Evolutionary conservation across 92 coral and sea anemone genomes (phyloP).

Genomic region (Paragorgia papillata): DNA sequence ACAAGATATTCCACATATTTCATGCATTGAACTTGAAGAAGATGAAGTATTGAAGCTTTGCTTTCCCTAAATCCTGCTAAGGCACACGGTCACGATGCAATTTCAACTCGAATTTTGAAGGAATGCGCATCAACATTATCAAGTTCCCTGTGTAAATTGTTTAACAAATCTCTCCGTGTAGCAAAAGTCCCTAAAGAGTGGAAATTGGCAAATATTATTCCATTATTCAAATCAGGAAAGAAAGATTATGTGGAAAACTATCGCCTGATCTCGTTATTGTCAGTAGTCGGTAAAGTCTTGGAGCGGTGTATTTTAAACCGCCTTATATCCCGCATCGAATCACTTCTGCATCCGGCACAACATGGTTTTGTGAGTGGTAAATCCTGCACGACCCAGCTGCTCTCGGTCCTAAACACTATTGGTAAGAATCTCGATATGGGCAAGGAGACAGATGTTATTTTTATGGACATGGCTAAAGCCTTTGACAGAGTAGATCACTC

Average conservation of each 20-base stretch:
- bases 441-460: conserved; percentile 48
- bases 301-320: conserved; percentile 53
- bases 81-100: conserved; percentile 35
- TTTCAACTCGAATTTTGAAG: conserved; percentile 33
- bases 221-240: conserved; percentile 55
- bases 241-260: conserved; percentile 60
- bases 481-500: conserved; percentile 5
- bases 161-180: conserved; percentile 39
- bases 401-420: conserved; percentile 42
- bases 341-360: conserved; percentile 27
- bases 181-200: conserved; percentile 51
- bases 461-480: conserved; percentile 49
- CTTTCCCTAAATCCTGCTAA: too few species aligned
- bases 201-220: conserved; percentile 67
- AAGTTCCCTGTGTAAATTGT: conserved; percentile 37
- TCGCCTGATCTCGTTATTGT: conserved; percentile 49
- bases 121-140: conserved; percentile 34
- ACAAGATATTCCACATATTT: not conserved
- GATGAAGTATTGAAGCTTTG: not conserved
- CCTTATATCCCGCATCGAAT: conserved; percentile 36
- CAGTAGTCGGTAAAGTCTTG: conserved; percentile 49
- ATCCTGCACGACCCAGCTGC: conserved; percentile 59
- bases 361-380: conserved; percentile 45
- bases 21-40: not conserved
- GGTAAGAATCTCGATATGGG: conserved; percentile 50